Base-by-base conservation (phyloP, 2,113 vertebrate species). In the Misgurnus anguillicaudatus region DNA sequence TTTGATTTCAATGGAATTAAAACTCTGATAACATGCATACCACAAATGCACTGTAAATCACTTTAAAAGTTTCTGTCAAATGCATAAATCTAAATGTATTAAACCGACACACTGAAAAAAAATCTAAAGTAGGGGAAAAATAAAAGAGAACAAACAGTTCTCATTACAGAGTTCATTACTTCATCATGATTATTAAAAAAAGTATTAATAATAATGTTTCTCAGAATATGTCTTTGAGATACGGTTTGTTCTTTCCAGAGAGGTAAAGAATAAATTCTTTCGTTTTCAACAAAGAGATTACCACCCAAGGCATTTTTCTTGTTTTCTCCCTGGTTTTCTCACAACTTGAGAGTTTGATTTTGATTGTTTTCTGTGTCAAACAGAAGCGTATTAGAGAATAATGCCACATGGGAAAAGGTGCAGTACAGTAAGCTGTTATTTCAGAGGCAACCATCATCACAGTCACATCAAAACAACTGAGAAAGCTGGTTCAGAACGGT, bases 241-340 rank as follows among this genome's bases (percentile, higher is more conserved):
- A 11, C 73, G 80, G 57, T 82, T 85, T 85, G 66, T 82, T 77
- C 77, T 62, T 82, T 84, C 10, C 70, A 73, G 84, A 68, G 78
- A 87, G 82, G 85, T 81, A 80, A 78, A 87, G 85, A 85, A 84
- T 78, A 74, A 83, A 87, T 82, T 74, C 61, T 55, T 84, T n/a
- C 19, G 53, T 81, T 73, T 84, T 82, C 61, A 67, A 87, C 80
- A 78, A 81, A 39, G 53, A 78, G 39, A 31, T 79, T 74, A 47
- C 82, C 63, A 86, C 80, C 73, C 41, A n/a, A 17, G 80, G 85
- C 62, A 14, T 36, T 55, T 48, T 82, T 47, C 75, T 64, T 67
- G 74, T 81, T 77, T 48, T 41, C 39, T 70, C 21, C 42, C 42
- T 53, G 16, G 17, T 38, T 75, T 83, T 65, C 39, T 69, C 39